These are phyloP conservation scores for Trialeurodes vaporariorum DNA, from an alignment of 1,140 invertebrate genomes.

Conservation along the genomic window DNA sequence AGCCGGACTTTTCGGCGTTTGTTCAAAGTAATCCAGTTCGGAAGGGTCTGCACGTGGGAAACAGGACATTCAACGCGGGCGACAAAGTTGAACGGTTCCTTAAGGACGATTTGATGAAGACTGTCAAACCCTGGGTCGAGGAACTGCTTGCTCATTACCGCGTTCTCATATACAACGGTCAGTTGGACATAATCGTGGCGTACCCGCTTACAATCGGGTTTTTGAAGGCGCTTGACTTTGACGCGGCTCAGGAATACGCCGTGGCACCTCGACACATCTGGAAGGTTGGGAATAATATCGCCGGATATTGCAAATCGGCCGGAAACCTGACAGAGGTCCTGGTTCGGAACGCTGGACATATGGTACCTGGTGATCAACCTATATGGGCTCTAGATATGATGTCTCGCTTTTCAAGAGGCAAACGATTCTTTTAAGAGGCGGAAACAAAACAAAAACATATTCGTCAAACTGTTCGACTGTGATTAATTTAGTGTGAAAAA, in stretches of 20 bases:
- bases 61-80: conserved; percentile 39
- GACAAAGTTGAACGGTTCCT: conserved; percentile 53
- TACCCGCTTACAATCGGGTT: conserved; percentile 64
- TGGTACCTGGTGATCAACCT: conserved; percentile 71
- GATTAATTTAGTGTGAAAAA: no score
- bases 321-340: conserved; percentile 62
- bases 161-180: conserved; percentile 58
- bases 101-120: conserved; percentile 69
- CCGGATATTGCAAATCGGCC: conserved; percentile 22
- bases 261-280: conserved; percentile 39
- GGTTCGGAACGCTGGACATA: conserved; percentile 69
- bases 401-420: conserved; percentile 55
- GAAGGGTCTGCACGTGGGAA: conserved; percentile 70
- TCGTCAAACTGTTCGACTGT: no score
- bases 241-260: conserved; percentile 48
- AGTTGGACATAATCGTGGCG: conserved; percentile 72
- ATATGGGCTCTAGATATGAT: conserved; percentile 64
- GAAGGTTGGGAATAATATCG: conserved; percentile 19
- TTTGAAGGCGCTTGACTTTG: conserved; percentile 48
- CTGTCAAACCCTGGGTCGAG: conserved; percentile 59
- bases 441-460: no score
- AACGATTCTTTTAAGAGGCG: no score
- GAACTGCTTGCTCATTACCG: conserved; percentile 53
- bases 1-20: conserved; percentile 38
- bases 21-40: conserved; percentile 14